Percentiles rank a stretch among this genome's conserved stretches.
These are phyloP conservation scores for Gambusia holbrooki DNA, from an alignment of 2,113 vertebrate species.

Conservation along the genomic window DNA sequence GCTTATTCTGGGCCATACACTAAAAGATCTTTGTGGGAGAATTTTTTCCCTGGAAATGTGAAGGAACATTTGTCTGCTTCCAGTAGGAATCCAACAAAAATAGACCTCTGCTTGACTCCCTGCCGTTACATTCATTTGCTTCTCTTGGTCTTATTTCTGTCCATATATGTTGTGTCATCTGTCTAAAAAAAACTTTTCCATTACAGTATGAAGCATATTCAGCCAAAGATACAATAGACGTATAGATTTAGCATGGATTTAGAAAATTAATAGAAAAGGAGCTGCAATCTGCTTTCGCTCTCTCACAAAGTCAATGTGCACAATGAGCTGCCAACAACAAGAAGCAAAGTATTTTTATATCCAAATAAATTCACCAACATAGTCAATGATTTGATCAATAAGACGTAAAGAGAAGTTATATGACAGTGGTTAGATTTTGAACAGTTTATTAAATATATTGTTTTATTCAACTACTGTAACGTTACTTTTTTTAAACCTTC, in stretches of 20 bases:
- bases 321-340: too few relatives aligned
- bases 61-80: slow-evolving; percentile 71
- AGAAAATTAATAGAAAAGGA: background rate
- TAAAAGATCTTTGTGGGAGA: slow-evolving; percentile 63
- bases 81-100: slow-evolving; percentile 70
- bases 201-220: background rate
- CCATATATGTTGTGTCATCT: slow-evolving; percentile 7
- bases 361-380: too few relatives aligned
- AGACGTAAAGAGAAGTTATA: too few relatives aligned
- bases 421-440: too few relatives aligned
- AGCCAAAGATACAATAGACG: background rate
- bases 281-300: too few relatives aligned
- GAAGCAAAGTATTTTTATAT: too few relatives aligned
- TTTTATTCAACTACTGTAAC: too few relatives aligned
- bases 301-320: too few relatives aligned
- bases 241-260: background rate
- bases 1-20: slow-evolving; percentile 8
- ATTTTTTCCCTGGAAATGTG: slow-evolving; percentile 51
- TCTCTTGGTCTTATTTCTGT: background rate
- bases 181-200: slow-evolving; percentile 8
- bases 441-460: too few relatives aligned
- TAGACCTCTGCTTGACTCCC: slow-evolving; percentile 47
- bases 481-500: too few relatives aligned
- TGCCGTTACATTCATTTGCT: slow-evolving; percentile 40
- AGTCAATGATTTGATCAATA: too few relatives aligned